Evolutionary conservation across 2,797 vertebrate species (phyloP).

Genomic region (Acanthopagrus latus): DNA sequence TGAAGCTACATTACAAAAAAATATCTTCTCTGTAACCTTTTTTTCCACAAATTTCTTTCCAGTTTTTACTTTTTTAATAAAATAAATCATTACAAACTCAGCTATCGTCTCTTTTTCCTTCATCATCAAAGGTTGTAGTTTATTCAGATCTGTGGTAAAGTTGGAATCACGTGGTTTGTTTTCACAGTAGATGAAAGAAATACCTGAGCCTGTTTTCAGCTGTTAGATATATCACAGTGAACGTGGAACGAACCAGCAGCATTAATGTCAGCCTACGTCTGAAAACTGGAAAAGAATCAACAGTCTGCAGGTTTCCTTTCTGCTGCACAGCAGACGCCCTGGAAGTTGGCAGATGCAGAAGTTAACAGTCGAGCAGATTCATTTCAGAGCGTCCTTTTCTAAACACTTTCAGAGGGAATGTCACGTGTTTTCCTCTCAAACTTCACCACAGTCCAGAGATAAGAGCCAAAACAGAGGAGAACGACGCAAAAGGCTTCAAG

Average conservation of each 20-base stretch:
- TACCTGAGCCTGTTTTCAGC: constrained; percentile 85
- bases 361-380: constrained; percentile 25
- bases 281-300: constrained; percentile 49
- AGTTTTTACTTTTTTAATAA: constrained; percentile 58
- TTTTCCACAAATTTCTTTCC: constrained; percentile 52
- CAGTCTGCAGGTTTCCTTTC: constrained; percentile 48
- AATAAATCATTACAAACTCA: constrained; percentile 27
- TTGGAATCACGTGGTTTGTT: constrained; percentile 56
- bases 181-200: constrained; percentile 86
- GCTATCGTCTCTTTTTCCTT: constrained; percentile 19
- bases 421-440: constrained; percentile 52
- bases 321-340: constrained; percentile 27
- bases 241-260: constrained; percentile 68
- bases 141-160: constrained; percentile 37
- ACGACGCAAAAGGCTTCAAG: constrained; percentile 46
- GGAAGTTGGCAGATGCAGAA: constrained; percentile 31
- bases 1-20: constrained; percentile 6
- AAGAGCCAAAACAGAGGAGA: constrained; percentile 45
- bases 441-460: constrained; percentile 38
- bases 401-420: constrained; percentile 30
- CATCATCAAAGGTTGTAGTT: constrained; percentile 19
- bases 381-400: constrained; percentile 37
- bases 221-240: constrained; percentile 79
- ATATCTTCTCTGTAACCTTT: constrained; percentile 7
- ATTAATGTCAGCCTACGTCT: constrained; percentile 41